phyloP scores from a whole-genome alignment of 92 coral and sea anemone species.

The Palythoa caribaeorum region DNA sequence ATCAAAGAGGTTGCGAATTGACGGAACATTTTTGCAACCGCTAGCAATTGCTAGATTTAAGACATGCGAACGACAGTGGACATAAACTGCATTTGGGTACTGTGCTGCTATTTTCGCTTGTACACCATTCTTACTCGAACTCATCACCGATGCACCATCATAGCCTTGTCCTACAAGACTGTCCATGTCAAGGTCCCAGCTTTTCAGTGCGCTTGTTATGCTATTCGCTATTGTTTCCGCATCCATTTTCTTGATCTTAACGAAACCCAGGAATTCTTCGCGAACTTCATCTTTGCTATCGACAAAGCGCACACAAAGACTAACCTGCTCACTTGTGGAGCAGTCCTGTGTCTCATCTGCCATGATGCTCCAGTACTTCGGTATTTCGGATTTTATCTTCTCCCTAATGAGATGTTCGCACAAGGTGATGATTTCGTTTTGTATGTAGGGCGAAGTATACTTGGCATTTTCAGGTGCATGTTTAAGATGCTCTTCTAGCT shows the following conservation, averaged over 20 bases:
- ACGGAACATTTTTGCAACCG: constrained; percentile 58
- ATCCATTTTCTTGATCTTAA: constrained; percentile 52
- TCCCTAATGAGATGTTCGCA: constrained; percentile 52
- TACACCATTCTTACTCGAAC: constrained; percentile 60
- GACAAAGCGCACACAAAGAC: constrained; percentile 57
- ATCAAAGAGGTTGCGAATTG: constrained; percentile 60
- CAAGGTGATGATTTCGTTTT: constrained; percentile 53
- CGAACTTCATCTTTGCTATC: constrained; percentile 60
- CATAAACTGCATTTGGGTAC: constrained; percentile 9
- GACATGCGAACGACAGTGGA: constrained; percentile 51
- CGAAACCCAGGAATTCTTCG: constrained; percentile 63
- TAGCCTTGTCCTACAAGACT: constrained; percentile 56
- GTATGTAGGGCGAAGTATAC: constrained; percentile 59
- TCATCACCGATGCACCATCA: constrained; percentile 62
- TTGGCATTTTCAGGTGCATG: constrained; percentile 57
- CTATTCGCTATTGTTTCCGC: constrained; percentile 39
- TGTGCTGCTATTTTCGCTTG: constrained; percentile 41
- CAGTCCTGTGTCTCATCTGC: constrained; percentile 56
- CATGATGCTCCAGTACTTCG: constrained; percentile 58
- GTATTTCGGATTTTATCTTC: constrained; percentile 40
- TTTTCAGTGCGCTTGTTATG: constrained; percentile 26
- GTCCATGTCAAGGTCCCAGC: constrained; percentile 46
- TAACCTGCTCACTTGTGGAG: constrained; percentile 57
- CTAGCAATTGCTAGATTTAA: constrained; percentile 49
- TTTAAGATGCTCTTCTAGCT: constrained; percentile 61